A percentile compares a stretch with the other conserved stretches of the same genome.
These are phyloP conservation scores for Myrmecobius fasciatus DNA, from an alignment of 2,113 vertebrate species.

Conservation along the genomic window DNA sequence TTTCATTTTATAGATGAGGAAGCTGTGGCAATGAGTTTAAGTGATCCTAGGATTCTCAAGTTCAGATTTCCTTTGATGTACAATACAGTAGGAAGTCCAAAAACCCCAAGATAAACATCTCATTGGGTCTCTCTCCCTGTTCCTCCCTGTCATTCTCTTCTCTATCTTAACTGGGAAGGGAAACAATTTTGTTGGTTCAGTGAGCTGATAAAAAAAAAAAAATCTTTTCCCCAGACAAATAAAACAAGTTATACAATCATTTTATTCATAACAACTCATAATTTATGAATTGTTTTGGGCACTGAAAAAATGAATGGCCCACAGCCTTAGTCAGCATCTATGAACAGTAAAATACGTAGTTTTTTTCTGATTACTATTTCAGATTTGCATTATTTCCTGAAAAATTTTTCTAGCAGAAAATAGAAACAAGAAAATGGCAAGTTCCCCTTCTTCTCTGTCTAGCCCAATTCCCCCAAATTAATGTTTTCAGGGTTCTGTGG, in stretches of 20 bases:
- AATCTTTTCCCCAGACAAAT: not conserved
- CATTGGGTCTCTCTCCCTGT: not conserved
- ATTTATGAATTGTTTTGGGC: too few relatives aligned
- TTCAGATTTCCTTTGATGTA: not conserved
- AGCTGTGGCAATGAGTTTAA: not conserved
- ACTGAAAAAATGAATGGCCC: not conserved
- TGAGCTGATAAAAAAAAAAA: not conserved
- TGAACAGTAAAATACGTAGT: not conserved
- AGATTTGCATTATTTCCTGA: not conserved
- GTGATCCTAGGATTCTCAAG: not conserved
- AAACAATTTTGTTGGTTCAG: not conserved
- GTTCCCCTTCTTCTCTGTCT: not conserved
- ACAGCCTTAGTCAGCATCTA: not conserved
- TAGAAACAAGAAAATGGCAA: not conserved
- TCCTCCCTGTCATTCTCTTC: not conserved
- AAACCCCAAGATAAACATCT: not conserved
- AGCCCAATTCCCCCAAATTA: not conserved
- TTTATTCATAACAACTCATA: too few relatives aligned
- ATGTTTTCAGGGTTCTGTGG: not conserved
- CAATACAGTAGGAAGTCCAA: not conserved
- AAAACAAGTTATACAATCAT: not conserved
- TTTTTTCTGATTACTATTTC: not conserved
- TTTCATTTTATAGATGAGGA: not conserved
- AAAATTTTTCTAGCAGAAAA: not conserved
- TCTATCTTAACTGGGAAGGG: not conserved